Evolutionary conservation across 2,113 vertebrate species (phyloP).

Genomic region (Hiodon alosoides): DNA sequence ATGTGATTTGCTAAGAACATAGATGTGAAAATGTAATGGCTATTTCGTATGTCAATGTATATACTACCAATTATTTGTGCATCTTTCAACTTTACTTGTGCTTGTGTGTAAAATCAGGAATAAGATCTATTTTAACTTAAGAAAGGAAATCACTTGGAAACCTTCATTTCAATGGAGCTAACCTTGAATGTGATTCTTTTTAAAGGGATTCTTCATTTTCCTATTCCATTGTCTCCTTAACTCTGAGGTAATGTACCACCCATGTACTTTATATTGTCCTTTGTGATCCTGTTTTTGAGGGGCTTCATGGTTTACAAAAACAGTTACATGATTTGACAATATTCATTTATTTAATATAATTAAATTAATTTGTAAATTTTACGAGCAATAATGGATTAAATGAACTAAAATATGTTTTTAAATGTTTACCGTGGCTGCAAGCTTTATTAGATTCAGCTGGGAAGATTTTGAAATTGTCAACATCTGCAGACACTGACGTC

Average conservation of each 20-base stretch:
- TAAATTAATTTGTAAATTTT: no score
- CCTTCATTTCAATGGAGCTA: not conserved
- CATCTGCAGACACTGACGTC: no score
- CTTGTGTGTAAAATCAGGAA: not conserved
- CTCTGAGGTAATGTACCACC: constrained; percentile 76
- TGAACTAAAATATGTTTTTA: no score
- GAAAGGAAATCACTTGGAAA: constrained; percentile 4
- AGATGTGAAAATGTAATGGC: not conserved
- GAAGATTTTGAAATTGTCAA: no score
- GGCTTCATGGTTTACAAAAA: not conserved
- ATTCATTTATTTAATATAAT: no score
- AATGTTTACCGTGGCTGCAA: no score
- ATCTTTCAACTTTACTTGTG: not conserved
- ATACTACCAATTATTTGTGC: not conserved
- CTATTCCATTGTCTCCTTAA: constrained; percentile 96
- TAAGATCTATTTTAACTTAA: not conserved
- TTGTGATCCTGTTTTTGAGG: not conserved
- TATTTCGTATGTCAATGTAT: not conserved
- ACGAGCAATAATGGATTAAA: no score
- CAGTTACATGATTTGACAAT: no score
- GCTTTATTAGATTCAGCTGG: no score
- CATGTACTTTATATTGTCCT: constrained; percentile 1
- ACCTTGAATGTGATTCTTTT: constrained; percentile 18
- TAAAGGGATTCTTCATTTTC: constrained; percentile 97
- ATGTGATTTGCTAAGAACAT: not conserved